A percentile compares a stretch with the other conserved stretches of the same genome.
phyloP scores from a whole-genome alignment of 64 coral and sea anemone species.

The Dendrophyllia cribrosa region DNA sequence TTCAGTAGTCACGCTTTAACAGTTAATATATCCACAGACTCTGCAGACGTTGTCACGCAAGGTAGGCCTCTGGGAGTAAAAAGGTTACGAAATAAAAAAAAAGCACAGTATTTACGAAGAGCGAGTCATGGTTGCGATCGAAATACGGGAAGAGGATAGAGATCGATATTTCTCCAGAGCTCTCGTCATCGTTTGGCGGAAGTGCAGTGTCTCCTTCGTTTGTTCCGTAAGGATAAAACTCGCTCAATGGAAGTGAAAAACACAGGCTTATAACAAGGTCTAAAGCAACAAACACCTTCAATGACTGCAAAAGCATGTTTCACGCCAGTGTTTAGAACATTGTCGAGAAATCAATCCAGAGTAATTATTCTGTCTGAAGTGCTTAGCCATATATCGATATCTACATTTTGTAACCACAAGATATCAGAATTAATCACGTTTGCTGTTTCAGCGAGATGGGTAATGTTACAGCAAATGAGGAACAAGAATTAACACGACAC shows the following conservation, averaged over 20 bases:
- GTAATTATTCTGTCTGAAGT: neutral
- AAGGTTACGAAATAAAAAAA: neutral
- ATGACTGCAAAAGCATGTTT: neutral
- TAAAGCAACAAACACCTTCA: neutral
- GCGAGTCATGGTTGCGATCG: constrained; percentile 66
- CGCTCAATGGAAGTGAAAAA: constrained; percentile 15
- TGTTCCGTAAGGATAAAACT: constrained; percentile 73
- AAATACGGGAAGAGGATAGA: constrained; percentile 74
- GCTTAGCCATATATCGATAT: neutral
- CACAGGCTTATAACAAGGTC: neutral
- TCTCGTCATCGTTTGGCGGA: constrained; percentile 74
- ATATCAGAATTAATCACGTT: too few species aligned
- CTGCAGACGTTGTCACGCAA: too few species aligned
- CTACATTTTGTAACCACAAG: neutral
- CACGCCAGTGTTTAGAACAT: neutral
- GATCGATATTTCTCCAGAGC: constrained; percentile 57
- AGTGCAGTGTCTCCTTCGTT: constrained; percentile 22
- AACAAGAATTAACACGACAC: too few species aligned
- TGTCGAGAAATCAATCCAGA: neutral
- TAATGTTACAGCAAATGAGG: too few species aligned
- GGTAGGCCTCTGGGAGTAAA: neutral
- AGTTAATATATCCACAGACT: too few species aligned
- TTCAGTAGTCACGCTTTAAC: too few species aligned
- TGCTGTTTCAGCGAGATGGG: too few species aligned
- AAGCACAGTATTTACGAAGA: constrained; percentile 61